Evolutionary conservation across 2,797 vertebrate genomes (phyloP), one percentile per base, ranked within the genome.

Genomic region (Chaetodon trifasciatus): DNA sequence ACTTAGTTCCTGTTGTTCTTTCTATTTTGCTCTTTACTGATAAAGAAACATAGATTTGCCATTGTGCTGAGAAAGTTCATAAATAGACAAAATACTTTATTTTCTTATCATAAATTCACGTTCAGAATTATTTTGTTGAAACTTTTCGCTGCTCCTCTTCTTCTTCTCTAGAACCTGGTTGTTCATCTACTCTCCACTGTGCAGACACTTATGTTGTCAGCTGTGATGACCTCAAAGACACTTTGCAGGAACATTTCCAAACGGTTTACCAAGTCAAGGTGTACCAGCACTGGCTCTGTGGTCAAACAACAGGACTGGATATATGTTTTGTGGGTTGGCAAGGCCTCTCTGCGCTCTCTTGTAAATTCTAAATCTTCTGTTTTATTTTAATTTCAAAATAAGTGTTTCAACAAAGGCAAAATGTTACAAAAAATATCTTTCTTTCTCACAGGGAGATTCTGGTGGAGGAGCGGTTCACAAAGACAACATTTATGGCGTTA

Each of bases 371-470:
- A 55, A 28, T 55, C 23, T 24, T 4, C 49, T 55, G 2, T 15
- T 16, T 2, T 16, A 28, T 28, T 28, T 28, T 28, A 28, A 28
- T 28, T 44, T 44, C 4, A 44, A 44, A 44, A 44, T 47, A 23
- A 52, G 35, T 23, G 11, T 40, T 53, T 35, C 7, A 21, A 46
- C 16, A 7, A 13, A 3, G 2, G 4, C 23, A 46, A 44, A 44
- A 44, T 44, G 42, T 44, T 4, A 44, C 12, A 44, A 44, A 44
- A 39, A 50, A 44, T 6, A 7, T 71, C 4, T 56, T 4, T 72
- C 0, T 39, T 46, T 78, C 19, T 70, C 8, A 3, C 66, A 78
- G 79, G 82, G 73, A 4, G 86, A 87, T 39, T 87, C 86, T 52
- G 86, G 74, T 5, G 76, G 79, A 71, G 82, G 79, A 64, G 74